Base-by-base conservation (phyloP, 1,140 invertebrate species). In the Ephestia elutella region DNA sequence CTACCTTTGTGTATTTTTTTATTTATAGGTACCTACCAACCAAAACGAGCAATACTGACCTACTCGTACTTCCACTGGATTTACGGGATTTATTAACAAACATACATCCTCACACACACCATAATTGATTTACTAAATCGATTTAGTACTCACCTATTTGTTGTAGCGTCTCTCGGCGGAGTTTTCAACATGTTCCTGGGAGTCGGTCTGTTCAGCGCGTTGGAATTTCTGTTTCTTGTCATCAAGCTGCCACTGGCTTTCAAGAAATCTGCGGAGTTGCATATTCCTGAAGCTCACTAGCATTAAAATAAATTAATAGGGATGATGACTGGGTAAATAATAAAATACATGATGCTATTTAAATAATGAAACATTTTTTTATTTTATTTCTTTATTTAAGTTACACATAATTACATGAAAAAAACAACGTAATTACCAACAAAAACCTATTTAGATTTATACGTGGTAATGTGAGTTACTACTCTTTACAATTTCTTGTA, bases 161-260 rank as follows among this genome's bases (percentile, higher is more conserved):
- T 83, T 79, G n/a, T 73, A 87, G 85, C 85, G 0, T 86, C 85
- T 9, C 62, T 88, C n/a, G 86, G 86, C 28, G 86, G 86, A 18
- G 83, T 88, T 7, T 88, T 88, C 59, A 88, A 84, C 32, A 86
- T 88, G 86, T 88, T 88, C 60, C 61, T 88, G 2, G 86, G 86
- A 13, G 75, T 88, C 3, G 86, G 86, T 7, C 51, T 88, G 4
- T 84, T 86, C 50, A 86, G 81, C 56, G 82, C 74, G 4, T 51
- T 87, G 10, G 85, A 87, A 59, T 56, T 86, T 10, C 49, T 87
- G 5, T 82, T 73, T 57, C 49, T 86, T 0, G 13, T 80, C 13
- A 61, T 82, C 0, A 73, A 73, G 55, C 44, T 82, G 15, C 79
- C 80, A 0, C 65, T 72, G 13, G 78, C 73, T 9, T 54, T 81